Conservation (phyloP, 2,888 invertebrate species). For the Tinea semifulvella region DNA sequence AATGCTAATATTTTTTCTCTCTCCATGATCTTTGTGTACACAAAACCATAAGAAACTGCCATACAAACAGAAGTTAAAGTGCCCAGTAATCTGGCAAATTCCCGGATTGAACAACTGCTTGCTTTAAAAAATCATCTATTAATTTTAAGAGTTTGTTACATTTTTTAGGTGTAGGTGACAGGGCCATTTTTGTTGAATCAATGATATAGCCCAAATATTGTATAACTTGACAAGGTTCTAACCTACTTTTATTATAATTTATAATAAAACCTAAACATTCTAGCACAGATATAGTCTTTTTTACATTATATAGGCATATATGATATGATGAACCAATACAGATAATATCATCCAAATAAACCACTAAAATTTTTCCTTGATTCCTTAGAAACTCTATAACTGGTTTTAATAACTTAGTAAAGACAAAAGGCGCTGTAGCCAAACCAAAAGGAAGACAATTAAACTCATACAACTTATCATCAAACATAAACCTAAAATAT, state of each 20-base stretch:
- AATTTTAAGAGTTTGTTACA: neutral
- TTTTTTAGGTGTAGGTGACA: neutral
- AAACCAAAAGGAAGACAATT: slow-evolving; percentile 17
- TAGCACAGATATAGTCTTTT: too few species aligned
- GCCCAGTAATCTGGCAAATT: too few species aligned
- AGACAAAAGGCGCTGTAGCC: slow-evolving; percentile 16
- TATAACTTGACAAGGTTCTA: slow-evolving; percentile 13
- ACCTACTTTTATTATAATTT: slow-evolving; percentile 15
- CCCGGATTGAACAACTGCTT: neutral
- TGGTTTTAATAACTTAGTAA: slow-evolving; percentile 18
- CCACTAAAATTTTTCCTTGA: slow-evolving; percentile 5
- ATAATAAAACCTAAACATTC: too few species aligned
- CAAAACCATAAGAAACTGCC: too few species aligned
- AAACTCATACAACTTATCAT: slow-evolving; percentile 16
- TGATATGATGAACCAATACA: slow-evolving; percentile 15
- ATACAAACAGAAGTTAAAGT: too few species aligned
- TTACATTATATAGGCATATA: too few species aligned
- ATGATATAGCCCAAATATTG: slow-evolving; percentile 16
- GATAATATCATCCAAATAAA: slow-evolving; percentile 17
- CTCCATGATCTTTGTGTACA: too few species aligned
- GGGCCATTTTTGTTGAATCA: slow-evolving; percentile 10
- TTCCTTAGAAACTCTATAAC: slow-evolving; percentile 9
- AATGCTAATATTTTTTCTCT: too few species aligned
- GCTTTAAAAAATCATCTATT: neutral
- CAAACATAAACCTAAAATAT: slow-evolving; percentile 17